Conservation (phyloP, 2,888 invertebrate species). For the Coremacera marginata region DNA sequence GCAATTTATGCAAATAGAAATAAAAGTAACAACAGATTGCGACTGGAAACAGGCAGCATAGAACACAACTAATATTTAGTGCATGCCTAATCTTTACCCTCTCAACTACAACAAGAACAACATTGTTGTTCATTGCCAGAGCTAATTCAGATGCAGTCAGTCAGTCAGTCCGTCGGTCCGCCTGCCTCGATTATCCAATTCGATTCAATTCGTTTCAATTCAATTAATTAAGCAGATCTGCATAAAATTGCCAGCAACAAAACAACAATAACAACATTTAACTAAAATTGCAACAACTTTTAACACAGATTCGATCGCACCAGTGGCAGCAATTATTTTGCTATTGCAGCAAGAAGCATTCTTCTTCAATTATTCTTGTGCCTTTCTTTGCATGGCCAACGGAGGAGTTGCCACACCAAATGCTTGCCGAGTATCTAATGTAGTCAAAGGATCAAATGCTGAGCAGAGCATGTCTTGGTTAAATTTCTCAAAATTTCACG, state of each 20-base stretch:
- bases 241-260: slow-evolving; percentile 57
- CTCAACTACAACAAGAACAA: neutral
- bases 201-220: slow-evolving; percentile 63
- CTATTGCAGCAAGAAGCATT: slow-evolving; percentile 28
- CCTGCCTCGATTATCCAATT: slow-evolving; percentile 46
- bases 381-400: neutral
- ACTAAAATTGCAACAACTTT: slow-evolving; percentile 36
- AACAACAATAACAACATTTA: slow-evolving; percentile 36
- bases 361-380: neutral
- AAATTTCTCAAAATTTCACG: slow-evolving; percentile 38
- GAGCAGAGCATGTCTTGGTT: slow-evolving; percentile 33
- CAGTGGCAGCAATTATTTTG: slow-evolving; percentile 55
- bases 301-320: slow-evolving; percentile 58
- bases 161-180: neutral
- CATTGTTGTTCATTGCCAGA: neutral
- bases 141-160: neutral
- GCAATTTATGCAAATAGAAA: slow-evolving; percentile 25
- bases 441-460: slow-evolving; percentile 6
- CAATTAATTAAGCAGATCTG: slow-evolving; percentile 58
- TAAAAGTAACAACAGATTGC: neutral
- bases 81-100: neutral
- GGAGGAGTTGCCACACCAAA: neutral
- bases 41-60: neutral
- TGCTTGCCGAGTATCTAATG: neutral
- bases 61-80: neutral